phyloP scores from a whole-genome alignment of 2,888 invertebrate species.

The Spilosoma lubricipeda region DNA sequence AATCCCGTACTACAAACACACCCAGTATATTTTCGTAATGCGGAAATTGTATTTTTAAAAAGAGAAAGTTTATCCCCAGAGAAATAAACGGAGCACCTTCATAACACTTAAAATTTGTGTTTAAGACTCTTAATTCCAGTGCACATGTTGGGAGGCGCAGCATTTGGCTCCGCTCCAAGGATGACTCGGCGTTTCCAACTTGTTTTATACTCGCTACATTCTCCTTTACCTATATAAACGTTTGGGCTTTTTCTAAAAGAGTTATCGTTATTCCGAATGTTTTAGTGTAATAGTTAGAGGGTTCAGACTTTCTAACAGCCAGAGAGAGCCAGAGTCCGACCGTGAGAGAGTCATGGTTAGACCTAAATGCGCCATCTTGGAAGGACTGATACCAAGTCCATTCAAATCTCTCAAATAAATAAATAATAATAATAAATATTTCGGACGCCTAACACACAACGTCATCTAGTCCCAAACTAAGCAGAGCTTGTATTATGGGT shows the following conservation, averaged over 20 bases:
- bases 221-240: not conserved
- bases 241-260: not conserved
- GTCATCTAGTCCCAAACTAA: too few species aligned
- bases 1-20: too few species aligned
- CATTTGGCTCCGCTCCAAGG: constrained; percentile 10
- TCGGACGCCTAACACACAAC: too few species aligned
- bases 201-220: not conserved
- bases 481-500: too few species aligned
- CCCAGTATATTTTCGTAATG: too few species aligned
- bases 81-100: not conserved
- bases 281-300: not conserved
- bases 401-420: too few species aligned
- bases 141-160: constrained; percentile 10
- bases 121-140: constrained; percentile 9
- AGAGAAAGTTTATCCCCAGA: not conserved
- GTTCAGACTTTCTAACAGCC: not conserved
- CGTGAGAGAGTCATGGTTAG: not conserved
- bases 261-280: not conserved
- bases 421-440: too few species aligned
- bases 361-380: not conserved
- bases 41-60: too few species aligned
- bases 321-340: not conserved
- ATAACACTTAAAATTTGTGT: not conserved
- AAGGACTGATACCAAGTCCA: not conserved
- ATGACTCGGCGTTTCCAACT: not conserved